Base-by-base conservation (phyloP, 1,140 invertebrate genomes). In the Protaetia brevitarsis region DNA sequence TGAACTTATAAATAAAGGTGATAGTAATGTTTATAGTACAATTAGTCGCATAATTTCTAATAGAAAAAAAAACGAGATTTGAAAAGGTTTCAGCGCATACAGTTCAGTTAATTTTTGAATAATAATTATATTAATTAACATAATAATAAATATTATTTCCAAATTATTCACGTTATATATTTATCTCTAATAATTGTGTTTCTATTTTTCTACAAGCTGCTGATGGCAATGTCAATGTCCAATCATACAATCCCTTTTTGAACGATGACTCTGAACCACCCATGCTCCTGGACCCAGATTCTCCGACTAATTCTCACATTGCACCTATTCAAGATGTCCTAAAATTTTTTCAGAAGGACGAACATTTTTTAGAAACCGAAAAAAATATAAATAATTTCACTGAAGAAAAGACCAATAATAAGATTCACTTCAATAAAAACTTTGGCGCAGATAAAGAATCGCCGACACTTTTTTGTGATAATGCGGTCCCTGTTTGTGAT, bases 161-260 rank as follows among this genome's bases (percentile, higher is more conserved):
- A 29, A 60, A 29, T 37, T 69, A 66, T 64, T 13, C 56, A 45
- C 51, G 62, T 63, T 63, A 45, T 45, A 29, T 63, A 63, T 63
- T 63, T 51, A 45, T 51, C 13, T 63, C 37, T 62, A 62, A 31
- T 62, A 13, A 62, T 62, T 62, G 60, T 66, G 34, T 62, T 23
- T 63, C 57, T 63, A 74, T 79, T 82, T 82, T 77, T 85, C 79
- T 80, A 84, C 86, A 88, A 88, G 86, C 87, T 85, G 85, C 86
- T 79, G 79, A 76, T 69, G 76, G 73, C 61, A 71, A 66, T 62
- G 64, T 41, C 19, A 59, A 37, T 21, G 65, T 69, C 63, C 62
- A 76, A 71, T 79, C 81, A 74, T 81, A 79, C 68, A 84, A 83
- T 79, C 82, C 82, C 36, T 84, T 84, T 72, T 80, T 82, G 69